Percentiles rank a stretch among this genome's conserved stretches.
phyloP scores from a whole-genome alignment of 37 sponge, comb jelly and placozoan species.

The Mnemiopsis leidyi region DNA sequence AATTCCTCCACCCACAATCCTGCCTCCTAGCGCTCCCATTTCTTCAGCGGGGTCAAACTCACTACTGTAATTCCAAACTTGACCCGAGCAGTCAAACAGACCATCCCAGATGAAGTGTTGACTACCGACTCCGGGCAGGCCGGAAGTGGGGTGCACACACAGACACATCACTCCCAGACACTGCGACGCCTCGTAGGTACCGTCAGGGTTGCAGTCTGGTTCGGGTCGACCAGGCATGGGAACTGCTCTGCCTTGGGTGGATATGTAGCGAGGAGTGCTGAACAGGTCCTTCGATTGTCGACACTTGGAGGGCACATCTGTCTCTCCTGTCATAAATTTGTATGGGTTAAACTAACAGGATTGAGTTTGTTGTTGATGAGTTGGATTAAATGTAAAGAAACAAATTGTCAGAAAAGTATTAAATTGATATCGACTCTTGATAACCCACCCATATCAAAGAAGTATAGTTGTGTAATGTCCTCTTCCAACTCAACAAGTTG shows the following conservation, averaged over 20 bases:
- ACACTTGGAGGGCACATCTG: neutral
- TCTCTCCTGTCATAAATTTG: neutral
- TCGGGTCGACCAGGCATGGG: neutral
- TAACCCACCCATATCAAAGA: neutral
- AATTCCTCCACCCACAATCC: neutral
- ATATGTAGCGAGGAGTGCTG: neutral
- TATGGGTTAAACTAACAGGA: too few species aligned
- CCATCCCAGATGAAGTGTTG: neutral
- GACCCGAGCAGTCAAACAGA: neutral
- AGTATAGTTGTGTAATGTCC: neutral
- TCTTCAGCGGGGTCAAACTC: neutral
- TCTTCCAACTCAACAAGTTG: neutral
- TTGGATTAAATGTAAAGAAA: neutral
- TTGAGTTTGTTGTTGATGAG: too few species aligned
- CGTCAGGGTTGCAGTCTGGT: neutral
- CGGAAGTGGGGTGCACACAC: neutral
- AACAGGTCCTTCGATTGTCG: neutral
- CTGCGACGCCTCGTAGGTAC: neutral
- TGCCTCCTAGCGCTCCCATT: neutral
- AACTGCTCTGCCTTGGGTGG: neutral
- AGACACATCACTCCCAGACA: constrained; percentile 20
- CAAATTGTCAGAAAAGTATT: neutral
- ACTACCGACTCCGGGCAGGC: neutral
- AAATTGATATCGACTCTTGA: too few species aligned
- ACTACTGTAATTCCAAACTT: neutral